Base-by-base conservation (phyloP, 2,113 vertebrate species). In the Ciconia stormi region DNA sequence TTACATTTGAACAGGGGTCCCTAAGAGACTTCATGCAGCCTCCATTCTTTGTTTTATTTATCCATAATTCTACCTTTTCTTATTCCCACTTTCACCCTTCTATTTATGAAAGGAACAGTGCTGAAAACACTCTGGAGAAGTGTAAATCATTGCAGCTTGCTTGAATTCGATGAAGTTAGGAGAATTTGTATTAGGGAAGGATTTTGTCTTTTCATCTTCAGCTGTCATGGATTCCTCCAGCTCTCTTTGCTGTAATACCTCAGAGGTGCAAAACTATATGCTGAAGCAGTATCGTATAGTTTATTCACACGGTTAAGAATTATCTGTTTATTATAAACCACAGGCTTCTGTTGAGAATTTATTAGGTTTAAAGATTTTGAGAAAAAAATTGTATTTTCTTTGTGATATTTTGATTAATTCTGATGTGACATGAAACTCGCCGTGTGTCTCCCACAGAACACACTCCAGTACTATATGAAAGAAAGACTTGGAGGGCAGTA, bases 171-270 rank as follows among this genome's bases (percentile, higher is more conserved):
- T 90, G 40, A 87, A 91, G 27, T 73, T 71, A 50, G 47, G 59
- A 74, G 72, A 87, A 94, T 89, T 96, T 90, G 27, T 83, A 49
- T 74, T 52, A 89, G 29, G 55, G 47, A 80, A 94, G 61, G 36
- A 71, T 71, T 96, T 93, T 91, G 36, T 71, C 65, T 52, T 90
- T 96, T 89, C 29, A 59, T 83, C 80, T 81, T 86, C 76, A 82
- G 59, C 87, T 94, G 90, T 84, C 80, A 59, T 10, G 30, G 38
- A 46, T 93, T 95, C 56, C 38, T 92, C 52, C 65, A 63, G 23
- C 36, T 89, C 15, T 89, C 55, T 89, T 83, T 82, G 78, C 88
- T 89, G 22, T 44, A 74, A 79, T 79, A 78, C 47, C 49, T 19
- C 1, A 53, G 73, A 65, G 72, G 6, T 87, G 16, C 19, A 79